These are phyloP conservation scores for Galeopterus variegatus DNA, from an alignment of 2,113 vertebrate species.

Conservation along the genomic window DNA sequence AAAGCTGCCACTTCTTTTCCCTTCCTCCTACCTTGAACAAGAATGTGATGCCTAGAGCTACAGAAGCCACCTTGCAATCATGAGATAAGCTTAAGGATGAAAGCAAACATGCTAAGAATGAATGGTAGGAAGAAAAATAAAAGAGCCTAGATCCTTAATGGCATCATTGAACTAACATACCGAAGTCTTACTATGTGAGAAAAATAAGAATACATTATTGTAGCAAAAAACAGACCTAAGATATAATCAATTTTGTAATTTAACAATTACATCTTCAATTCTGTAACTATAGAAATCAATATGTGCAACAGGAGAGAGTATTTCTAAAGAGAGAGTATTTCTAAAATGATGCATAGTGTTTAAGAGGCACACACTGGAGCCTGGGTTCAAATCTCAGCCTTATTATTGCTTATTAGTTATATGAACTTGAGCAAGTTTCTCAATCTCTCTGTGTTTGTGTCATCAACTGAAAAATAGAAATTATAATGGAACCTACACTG, in stretches of 20 bases:
- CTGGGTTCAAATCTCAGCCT: constrained; percentile 7
- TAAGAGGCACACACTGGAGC: neutral
- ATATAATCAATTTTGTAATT: no score
- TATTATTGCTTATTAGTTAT: neutral
- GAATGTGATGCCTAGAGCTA: neutral
- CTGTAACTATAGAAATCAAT: no score
- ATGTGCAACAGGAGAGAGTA: neutral
- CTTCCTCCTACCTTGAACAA: neutral
- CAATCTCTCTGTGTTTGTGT: neutral
- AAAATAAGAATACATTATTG: neutral
- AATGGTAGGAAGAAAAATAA: neutral
- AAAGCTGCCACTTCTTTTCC: neutral
- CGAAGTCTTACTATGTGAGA: neutral
- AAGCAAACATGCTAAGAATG: neutral
- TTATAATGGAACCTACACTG: neutral
- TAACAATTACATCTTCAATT: no score
- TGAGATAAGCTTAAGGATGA: neutral
- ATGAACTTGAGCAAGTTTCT: neutral
- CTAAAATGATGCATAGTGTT: neutral
- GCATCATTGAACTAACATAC: neutral
- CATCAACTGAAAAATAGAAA: neutral
- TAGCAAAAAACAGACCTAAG: neutral
- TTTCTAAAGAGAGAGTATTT: no score
- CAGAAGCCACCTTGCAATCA: neutral
- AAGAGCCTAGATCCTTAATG: neutral